These are phyloP conservation scores for Cricetomys ansorgei DNA, from an alignment of 2,113 vertebrate genomes.

Conservation along the genomic window DNA sequence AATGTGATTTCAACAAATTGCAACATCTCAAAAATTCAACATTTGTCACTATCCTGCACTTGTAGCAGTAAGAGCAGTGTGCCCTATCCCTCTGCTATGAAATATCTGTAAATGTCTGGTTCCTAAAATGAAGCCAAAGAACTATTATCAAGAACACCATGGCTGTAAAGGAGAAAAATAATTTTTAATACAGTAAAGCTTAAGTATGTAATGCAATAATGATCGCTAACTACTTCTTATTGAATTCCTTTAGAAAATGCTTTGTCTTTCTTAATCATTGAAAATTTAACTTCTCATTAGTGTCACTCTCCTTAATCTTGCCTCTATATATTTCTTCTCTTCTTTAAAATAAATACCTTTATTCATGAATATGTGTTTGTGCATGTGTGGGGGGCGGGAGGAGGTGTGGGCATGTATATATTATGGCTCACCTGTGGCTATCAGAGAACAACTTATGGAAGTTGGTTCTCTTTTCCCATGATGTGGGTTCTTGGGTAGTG, in stretches of 20 bases:
- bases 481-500: not conserved
- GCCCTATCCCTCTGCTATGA: not conserved
- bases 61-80: not conserved
- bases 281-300: not conserved
- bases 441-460: not conserved
- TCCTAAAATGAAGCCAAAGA: not conserved
- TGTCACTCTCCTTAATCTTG: not conserved
- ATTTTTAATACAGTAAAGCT: not conserved
- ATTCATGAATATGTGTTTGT: not conserved
- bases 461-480: not conserved
- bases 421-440: too few relatives aligned
- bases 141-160: not conserved
- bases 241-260: not conserved
- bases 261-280: not conserved
- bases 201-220: not conserved
- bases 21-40: constrained; percentile 36
- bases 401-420: not conserved
- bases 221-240: not conserved
- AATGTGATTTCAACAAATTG: constrained; percentile 69
- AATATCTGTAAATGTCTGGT: not conserved
- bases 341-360: not conserved
- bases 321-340: not conserved
- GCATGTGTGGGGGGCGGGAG: too few relatives aligned
- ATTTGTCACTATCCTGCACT: constrained; percentile 24
- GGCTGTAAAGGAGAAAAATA: not conserved